phyloP scores from a whole-genome alignment of 2,888 invertebrate genomes.

The Cetonia aurata region DNA sequence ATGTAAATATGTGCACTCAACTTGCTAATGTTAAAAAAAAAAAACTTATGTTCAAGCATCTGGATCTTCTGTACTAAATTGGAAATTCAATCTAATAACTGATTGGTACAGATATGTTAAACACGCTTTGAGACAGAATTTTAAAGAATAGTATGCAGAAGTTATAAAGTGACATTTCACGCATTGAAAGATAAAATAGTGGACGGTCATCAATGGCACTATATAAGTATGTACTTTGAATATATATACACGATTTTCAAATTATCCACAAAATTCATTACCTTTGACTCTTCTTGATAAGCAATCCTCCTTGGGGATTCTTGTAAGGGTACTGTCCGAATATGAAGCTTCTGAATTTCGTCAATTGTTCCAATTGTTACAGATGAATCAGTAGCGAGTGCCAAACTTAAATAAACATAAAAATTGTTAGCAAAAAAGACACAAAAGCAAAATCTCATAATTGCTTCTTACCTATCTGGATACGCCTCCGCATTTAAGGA shows the following conservation, averaged over 20 bases:
- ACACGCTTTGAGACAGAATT: too few species aligned
- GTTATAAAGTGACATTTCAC: too few species aligned
- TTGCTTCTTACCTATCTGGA: constrained; percentile 80
- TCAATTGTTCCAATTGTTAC: constrained; percentile 97
- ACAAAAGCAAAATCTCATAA: constrained; percentile 21
- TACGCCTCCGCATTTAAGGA: constrained; percentile 95
- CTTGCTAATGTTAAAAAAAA: too few species aligned
- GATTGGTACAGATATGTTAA: too few species aligned
- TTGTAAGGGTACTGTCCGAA: constrained; percentile 93
- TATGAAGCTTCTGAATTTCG: constrained; percentile 98
- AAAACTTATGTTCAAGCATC: too few species aligned
- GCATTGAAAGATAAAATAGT: too few species aligned
- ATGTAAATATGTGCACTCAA: too few species aligned
- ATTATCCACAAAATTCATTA: constrained; percentile 54
- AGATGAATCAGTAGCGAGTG: constrained; percentile 88
- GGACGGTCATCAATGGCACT: too few species aligned
- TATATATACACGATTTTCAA: constrained; percentile 7
- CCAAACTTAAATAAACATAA: constrained; percentile 72
- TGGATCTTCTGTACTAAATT: too few species aligned
- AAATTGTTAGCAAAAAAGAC: background rate
- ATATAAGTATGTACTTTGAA: too few species aligned
- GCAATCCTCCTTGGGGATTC: constrained; percentile 96
- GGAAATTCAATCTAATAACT: too few species aligned
- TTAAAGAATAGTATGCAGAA: too few species aligned
- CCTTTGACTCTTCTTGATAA: constrained; percentile 92